phyloP scores from a whole-genome alignment of 2,797 vertebrate genomes.

The Galaxias olidus region DNA sequence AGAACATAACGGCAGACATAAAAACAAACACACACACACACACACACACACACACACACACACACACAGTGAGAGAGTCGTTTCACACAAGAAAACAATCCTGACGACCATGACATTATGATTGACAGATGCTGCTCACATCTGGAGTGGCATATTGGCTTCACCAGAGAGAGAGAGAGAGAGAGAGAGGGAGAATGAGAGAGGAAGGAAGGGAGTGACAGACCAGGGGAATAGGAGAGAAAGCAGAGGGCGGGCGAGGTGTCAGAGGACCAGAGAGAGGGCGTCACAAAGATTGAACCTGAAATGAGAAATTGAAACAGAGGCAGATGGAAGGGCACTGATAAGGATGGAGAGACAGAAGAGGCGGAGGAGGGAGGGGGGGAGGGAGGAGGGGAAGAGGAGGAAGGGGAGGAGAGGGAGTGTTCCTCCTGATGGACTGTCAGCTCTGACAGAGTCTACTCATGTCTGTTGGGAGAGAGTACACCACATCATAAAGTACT shows the following conservation, averaged over 20 bases:
- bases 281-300: constrained; percentile 69
- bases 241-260: neutral
- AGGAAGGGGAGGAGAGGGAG: constrained; percentile 35
- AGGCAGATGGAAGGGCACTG: constrained; percentile 63
- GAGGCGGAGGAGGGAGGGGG: constrained; percentile 39
- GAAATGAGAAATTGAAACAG: constrained; percentile 74
- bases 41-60: neutral
- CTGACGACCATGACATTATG: constrained; percentile 44
- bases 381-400: constrained; percentile 39
- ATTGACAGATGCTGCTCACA: constrained; percentile 58
- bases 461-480: constrained; percentile 65
- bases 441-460: constrained; percentile 64
- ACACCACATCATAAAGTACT: constrained; percentile 15
- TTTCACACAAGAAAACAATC: constrained; percentile 10
- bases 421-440: constrained; percentile 68
- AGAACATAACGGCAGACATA: constrained; percentile 17
- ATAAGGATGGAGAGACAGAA: constrained; percentile 63
- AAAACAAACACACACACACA: constrained; percentile 9
- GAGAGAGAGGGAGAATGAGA: constrained; percentile 15
- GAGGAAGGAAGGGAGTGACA: constrained; percentile 47
- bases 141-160: constrained; percentile 62
- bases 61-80: constrained; percentile 24
- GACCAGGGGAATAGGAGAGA: constrained; percentile 16
- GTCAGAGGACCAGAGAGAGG: constrained; percentile 39
- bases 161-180: constrained; percentile 17